Percentiles rank a stretch among this genome's conserved stretches.
These are phyloP conservation scores for Petaurus breviceps DNA, from an alignment of 2,113 vertebrate genomes.

Conservation along the genomic window DNA sequence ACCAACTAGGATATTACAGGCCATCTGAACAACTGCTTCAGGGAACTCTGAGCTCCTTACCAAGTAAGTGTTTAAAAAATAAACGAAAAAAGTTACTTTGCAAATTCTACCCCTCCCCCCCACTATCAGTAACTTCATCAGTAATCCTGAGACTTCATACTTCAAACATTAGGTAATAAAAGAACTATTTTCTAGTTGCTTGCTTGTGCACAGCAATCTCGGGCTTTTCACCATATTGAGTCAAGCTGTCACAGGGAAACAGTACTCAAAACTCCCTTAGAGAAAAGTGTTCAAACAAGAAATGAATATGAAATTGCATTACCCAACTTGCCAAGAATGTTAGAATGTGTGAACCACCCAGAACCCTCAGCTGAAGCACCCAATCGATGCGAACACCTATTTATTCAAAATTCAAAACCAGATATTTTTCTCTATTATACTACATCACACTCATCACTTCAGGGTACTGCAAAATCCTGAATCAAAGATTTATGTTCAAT, in stretches of 20 bases:
- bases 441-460: not conserved
- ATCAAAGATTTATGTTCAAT: not conserved
- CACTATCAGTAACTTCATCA: constrained; percentile 50
- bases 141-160: constrained; percentile 54
- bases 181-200: constrained; percentile 42
- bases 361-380: not conserved
- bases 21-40: constrained; percentile 1
- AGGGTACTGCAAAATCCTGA: constrained; percentile 30
- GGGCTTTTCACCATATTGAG: constrained; percentile 46
- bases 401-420: not conserved
- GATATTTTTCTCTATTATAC: not conserved
- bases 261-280: constrained; percentile 56
- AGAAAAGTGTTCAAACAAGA: constrained; percentile 65
- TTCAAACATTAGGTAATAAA: constrained; percentile 67
- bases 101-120: constrained; percentile 41
- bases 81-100: constrained; percentile 34
- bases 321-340: constrained; percentile 37
- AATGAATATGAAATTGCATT: constrained; percentile 46
- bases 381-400: not conserved
- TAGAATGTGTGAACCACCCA: constrained; percentile 45
- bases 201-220: constrained; percentile 31
- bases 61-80: not conserved
- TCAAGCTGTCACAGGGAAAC: constrained; percentile 55
- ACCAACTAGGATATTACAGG: not conserved
- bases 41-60: not conserved